Evolutionary conservation across 1,140 invertebrate genomes (phyloP).

Genomic region (Drosophila gunungcola): DNA sequence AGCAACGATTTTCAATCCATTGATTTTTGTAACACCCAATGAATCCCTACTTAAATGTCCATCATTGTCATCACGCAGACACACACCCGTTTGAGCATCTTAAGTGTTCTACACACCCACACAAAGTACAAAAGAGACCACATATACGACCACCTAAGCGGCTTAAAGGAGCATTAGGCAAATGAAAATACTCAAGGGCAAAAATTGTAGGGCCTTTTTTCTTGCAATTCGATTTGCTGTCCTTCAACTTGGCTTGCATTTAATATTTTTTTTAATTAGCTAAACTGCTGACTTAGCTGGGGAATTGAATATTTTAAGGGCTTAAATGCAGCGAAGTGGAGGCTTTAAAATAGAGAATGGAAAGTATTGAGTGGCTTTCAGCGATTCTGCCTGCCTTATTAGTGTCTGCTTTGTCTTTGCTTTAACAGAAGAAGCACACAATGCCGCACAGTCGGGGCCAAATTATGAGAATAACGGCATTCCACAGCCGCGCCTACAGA

Average conservation of each 20-base stretch:
- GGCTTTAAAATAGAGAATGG: constrained; percentile 12
- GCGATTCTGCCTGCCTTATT: constrained; percentile 58
- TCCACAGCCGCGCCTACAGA: constrained; percentile 15
- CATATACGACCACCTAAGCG: constrained; percentile 53
- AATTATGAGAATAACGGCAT: constrained; percentile 63
- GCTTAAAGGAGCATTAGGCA: constrained; percentile 75
- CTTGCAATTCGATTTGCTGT: constrained; percentile 43
- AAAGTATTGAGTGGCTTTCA: constrained; percentile 2
- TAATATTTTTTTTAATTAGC: constrained; percentile 60
- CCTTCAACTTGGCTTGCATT: constrained; percentile 7
- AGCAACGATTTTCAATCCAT: constrained; percentile 16
- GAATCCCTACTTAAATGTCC: constrained; percentile 21
- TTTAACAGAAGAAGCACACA: constrained; percentile 17
- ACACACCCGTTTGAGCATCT: constrained; percentile 3
- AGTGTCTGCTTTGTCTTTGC: constrained; percentile 61
- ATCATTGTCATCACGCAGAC: constrained; percentile 25
- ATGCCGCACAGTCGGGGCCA: constrained; percentile 44
- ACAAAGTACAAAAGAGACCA: constrained; percentile 2
- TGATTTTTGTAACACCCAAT: constrained; percentile 15
- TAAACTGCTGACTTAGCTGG: constrained; percentile 62
- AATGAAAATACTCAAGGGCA: constrained; percentile 72
- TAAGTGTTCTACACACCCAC: not conserved
- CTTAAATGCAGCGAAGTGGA: not conserved
- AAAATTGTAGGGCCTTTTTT: constrained; percentile 36
- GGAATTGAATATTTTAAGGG: constrained; percentile 31